These are phyloP conservation scores for Mystacornis crossleyi DNA, from an alignment of 2,113 vertebrate genomes.

Conservation along the genomic window DNA sequence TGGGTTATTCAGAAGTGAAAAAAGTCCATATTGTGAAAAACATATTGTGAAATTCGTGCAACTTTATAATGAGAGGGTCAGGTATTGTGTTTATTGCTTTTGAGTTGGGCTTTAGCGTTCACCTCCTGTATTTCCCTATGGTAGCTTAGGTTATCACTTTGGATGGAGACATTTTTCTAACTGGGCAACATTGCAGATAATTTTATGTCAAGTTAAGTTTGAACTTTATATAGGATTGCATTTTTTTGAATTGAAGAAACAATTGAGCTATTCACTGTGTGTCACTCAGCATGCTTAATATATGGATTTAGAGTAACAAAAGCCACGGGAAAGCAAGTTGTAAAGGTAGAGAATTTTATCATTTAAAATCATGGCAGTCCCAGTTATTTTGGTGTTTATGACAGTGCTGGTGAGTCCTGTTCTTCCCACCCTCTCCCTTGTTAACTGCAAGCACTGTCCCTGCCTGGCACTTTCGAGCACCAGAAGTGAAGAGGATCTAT, in stretches of 20 bases:
- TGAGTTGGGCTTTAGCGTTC: background rate
- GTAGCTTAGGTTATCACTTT: background rate
- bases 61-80: background rate
- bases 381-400: background rate
- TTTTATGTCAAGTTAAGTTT: background rate
- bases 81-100: background rate
- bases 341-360: background rate
- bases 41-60: background rate
- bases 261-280: background rate
- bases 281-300: background rate
- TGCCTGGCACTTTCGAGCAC: background rate
- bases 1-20: background rate
- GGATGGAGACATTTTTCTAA: background rate
- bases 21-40: background rate
- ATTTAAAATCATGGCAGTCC: background rate
- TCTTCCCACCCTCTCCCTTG: rapidly evolving
- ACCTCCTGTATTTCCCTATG: background rate
- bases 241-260: background rate
- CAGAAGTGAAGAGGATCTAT: background rate
- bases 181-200: background rate
- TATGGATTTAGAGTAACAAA: background rate
- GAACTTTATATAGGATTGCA: background rate
- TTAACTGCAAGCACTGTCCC: background rate
- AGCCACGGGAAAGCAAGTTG: background rate
- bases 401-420: background rate